Base-by-base conservation (phyloP, 2,888 invertebrate species). In the Carcina quercana region DNA sequence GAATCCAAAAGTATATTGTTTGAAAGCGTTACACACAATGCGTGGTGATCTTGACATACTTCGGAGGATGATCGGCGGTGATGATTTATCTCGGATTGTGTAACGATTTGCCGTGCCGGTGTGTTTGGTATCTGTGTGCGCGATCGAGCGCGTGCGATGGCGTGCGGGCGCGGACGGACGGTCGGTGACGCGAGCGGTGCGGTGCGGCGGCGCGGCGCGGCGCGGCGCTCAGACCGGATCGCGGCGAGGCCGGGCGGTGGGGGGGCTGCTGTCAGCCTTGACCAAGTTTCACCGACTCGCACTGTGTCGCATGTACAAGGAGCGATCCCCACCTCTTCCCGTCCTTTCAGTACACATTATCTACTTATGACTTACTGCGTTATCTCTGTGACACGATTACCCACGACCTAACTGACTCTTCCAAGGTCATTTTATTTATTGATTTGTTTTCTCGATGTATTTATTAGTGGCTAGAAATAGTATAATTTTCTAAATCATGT, bases 251-350 rank as follows among this genome's bases (percentile, higher is more conserved):
- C 47, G 58, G 63, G 55, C 29, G 42, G 49, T 42, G 45, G 40
- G 37, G 40, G 64, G 59, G 65, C 59, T 52, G 64, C 54, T 50
- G 62, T 53, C 73, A 78, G 76, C 82, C 82, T 80, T 80, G 83
- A 82, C 80, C 82, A 80, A 82, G 83, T 84, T 84, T 82, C 76
- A 78, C 72, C 64, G 75, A 68, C 71, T 79, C 76, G 71, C 76
- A 78, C 72, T 63, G 75, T 67, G 71, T 79, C 76, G 71, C 75
- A 75, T 72, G 74, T 71, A 78, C 75, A 76, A 76, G 76, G 71
- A 78, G 74, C 63, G 67, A 70, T 76, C 76, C 82, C 80, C 79
- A 78, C 82, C 75, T 76, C 74, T 78, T 80, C 78, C 78, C 78
- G 73, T 79, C 74, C 70, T 78, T 79, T 72, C 57, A 13, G 25